Evolutionary conservation across 2,888 invertebrate species (phyloP), one percentile per base, ranked within the genome.

Genomic region (Schrankia costaestrigalis): DNA sequence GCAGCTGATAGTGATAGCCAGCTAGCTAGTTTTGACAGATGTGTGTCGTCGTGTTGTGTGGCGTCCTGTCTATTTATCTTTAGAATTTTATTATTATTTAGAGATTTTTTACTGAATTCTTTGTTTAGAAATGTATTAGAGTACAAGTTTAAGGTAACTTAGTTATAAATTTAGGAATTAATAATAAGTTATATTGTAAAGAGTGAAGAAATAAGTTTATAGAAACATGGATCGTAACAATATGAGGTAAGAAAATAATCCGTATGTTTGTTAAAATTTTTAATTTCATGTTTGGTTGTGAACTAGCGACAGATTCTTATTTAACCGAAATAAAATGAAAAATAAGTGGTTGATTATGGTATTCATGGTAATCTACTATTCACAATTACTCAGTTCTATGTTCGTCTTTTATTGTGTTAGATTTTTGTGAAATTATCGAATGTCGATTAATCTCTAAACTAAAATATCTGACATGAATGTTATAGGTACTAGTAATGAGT

Each of bases 211-310:
- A 13, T 34, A 44, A 53, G 56, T 63, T 56, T 58, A 63, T 61
- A 43, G 52, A 63, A 78, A 67, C 48, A 84, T 84, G 82, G 84
- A 84, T 62, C 80, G 84, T 62, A 85, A 76, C 61, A 72, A 75
- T 81, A 80, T 85, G 82, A 86, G 87, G 87, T 84, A 65, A 75
- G 82, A 61, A 56, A 51, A 62, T 68, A 69, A 56, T 68, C 55
- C 65, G 66, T 70, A 74, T 57, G 56, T 56, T 65, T 46, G 46
- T 38, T n/a, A n/a, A n/a, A n/a, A n/a, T n/a, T n/a, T n/a, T n/a
- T n/a, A n/a, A n/a, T n/a, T n/a, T n/a, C n/a, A n/a, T n/a, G n/a
- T n/a, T n/a, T n/a, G n/a, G n/a, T n/a, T n/a, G n/a, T n/a, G n/a
- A n/a, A n/a, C n/a, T n/a, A n/a, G n/a, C n/a, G n/a, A n/a, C n/a